A percentile compares a stretch with the other conserved stretches of the same genome.
Evolutionary conservation across 2,113 vertebrate species (phyloP).

Genomic region (Varanus komodoensis): DNA sequence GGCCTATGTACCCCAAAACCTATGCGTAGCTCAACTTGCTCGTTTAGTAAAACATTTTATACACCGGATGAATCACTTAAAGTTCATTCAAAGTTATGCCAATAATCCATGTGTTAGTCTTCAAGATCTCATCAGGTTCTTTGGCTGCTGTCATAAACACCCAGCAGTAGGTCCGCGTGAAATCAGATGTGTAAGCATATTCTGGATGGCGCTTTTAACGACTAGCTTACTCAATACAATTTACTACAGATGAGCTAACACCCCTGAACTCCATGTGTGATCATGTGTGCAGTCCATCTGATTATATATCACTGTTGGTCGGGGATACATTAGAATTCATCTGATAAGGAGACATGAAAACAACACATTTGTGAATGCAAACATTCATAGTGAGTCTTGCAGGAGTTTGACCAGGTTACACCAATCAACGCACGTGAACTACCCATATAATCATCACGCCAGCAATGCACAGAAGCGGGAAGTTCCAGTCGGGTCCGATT

Average conservation of each 20-base stretch:
- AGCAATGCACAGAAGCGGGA: background rate
- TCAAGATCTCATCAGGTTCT: background rate
- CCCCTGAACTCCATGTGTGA: no score
- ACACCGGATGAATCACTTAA: background rate
- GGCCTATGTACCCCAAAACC: no score
- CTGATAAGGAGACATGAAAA: background rate
- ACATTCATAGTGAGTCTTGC: no score
- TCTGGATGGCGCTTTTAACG: background rate
- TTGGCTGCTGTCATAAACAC: background rate
- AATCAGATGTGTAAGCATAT: background rate
- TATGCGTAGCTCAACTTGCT: background rate
- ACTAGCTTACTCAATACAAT: background rate
- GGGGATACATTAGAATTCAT: background rate
- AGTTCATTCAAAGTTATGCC: background rate
- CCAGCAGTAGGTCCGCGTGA: background rate
- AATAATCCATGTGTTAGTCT: no score
- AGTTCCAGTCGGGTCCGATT: background rate
- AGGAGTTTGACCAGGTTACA: background rate
- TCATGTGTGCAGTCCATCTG: background rate
- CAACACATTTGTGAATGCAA: background rate
- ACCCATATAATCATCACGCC: no score
- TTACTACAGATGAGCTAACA: background rate
- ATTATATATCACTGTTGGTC: background rate
- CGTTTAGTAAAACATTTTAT: background rate
- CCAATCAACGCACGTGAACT: background rate